These are phyloP conservation scores for Caenorhabditis macrosperma DNA, from an alignment of 2,888 invertebrate genomes.

Conservation along the genomic window DNA sequence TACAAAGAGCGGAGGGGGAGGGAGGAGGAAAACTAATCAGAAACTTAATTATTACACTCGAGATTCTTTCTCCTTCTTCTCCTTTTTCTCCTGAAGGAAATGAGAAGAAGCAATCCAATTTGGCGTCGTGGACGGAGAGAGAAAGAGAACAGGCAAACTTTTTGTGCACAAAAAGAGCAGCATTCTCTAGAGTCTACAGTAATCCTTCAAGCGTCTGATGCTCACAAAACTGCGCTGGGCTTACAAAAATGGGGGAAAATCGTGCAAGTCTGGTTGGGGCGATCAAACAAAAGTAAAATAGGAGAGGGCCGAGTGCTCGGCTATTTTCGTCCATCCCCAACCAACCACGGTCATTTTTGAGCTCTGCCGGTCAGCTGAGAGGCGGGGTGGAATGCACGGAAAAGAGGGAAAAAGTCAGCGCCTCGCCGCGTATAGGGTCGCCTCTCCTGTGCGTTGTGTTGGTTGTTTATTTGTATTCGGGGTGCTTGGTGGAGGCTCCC, in stretches of 20 bases:
- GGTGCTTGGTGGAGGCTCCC: constrained; percentile 30
- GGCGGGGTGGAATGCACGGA: background rate
- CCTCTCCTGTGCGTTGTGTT: background rate
- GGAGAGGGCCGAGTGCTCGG: background rate
- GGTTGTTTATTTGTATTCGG: constrained; percentile 28
- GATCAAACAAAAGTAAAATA: constrained; percentile 8
- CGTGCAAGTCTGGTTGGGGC: background rate
- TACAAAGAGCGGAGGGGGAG: background rate
- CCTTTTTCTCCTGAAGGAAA: background rate
- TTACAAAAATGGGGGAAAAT: background rate
- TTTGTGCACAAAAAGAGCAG: background rate
- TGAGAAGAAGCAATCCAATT: constrained; percentile 12
- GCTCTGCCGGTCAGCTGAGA: constrained; percentile 12
- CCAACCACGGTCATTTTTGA: background rate
- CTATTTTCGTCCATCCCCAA: background rate
- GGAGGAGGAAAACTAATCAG: constrained; percentile 14
- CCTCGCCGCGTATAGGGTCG: too few species aligned
- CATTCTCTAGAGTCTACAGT: background rate
- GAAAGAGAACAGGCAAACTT: background rate
- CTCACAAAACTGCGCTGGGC: background rate
- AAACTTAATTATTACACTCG: constrained; percentile 32
- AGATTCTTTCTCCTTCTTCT: constrained; percentile 2
- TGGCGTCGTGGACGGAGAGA: background rate
- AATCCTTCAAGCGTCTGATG: too few species aligned
- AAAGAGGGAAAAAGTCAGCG: background rate